These are phyloP conservation scores for Creontiades dilutus DNA, from an alignment of 2,888 invertebrate genomes.

Conservation along the genomic window DNA sequence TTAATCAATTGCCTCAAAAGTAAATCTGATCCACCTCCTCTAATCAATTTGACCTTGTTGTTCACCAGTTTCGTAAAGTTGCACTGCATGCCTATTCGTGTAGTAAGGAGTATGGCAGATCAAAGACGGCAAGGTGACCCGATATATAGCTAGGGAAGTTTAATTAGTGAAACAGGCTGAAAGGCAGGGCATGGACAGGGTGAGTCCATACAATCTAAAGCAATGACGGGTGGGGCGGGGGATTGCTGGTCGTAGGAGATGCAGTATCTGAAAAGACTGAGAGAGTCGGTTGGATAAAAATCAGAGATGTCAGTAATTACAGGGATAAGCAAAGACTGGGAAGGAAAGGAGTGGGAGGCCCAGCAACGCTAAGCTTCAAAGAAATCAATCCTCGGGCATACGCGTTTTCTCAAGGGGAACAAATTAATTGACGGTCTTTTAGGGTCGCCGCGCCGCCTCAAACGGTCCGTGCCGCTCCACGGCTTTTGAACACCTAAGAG, in stretches of 20 bases:
- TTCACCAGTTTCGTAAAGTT: not conserved
- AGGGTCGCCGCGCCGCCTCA: slow-evolving; percentile 67
- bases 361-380: slow-evolving; percentile 72
- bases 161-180: slow-evolving; percentile 35
- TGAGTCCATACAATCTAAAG: slow-evolving; percentile 4
- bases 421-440: slow-evolving; percentile 76
- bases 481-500: slow-evolving; percentile 70
- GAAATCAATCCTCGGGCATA: slow-evolving; percentile 76
- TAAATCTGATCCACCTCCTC: no score
- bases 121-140: slow-evolving; percentile 23
- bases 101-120: not conserved
- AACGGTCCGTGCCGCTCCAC: slow-evolving; percentile 61
- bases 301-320: slow-evolving; percentile 73
- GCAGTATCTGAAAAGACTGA: slow-evolving; percentile 67
- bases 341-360: slow-evolving; percentile 33
- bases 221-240: not conserved
- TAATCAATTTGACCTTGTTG: not conserved
- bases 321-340: slow-evolving; percentile 49
- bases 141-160: slow-evolving; percentile 42
- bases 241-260: not conserved
- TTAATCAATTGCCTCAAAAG: no score
- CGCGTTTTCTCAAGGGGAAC: slow-evolving; percentile 76
- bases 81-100: not conserved
- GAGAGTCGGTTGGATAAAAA: slow-evolving; percentile 63
- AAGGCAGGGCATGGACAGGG: no score